Conservation (phyloP, 2,113 vertebrate species). For the Piaya cayana region DNA sequence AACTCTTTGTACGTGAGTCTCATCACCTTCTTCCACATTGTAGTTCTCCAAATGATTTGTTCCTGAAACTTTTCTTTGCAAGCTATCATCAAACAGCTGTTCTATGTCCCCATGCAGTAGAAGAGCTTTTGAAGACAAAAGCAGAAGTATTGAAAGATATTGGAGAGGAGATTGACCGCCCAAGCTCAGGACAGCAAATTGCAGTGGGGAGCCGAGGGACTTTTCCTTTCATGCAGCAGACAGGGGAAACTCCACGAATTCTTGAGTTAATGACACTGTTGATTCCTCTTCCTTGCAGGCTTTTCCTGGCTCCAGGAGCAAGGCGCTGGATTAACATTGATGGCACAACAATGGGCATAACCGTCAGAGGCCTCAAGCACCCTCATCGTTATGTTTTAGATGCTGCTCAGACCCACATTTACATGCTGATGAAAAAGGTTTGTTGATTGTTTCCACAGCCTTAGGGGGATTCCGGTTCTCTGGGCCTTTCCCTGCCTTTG, state of each 20-base stretch:
- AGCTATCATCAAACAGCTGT: not conserved
- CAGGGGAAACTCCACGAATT: not conserved
- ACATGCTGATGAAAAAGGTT: conserved; percentile 99
- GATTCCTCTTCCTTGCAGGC: conserved; percentile 72
- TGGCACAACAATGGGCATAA: conserved; percentile 97
- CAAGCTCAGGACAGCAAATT: not conserved
- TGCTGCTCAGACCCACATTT: conserved; percentile 96
- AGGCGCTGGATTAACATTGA: conserved; percentile 99
- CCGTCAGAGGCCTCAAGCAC: conserved; percentile 89
- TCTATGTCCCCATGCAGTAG: not conserved
- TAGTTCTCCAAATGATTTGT: not conserved
- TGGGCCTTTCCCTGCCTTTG: not conserved
- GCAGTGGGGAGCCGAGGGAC: not conserved
- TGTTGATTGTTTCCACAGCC: conserved; percentile 19
- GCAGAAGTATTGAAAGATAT: too few relatives aligned
- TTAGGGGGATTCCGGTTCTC: conserved; percentile 11
- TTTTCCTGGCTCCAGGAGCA: conserved; percentile 94
- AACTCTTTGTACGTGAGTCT: not conserved
- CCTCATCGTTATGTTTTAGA: conserved; percentile 96
- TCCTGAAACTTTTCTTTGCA: not conserved
- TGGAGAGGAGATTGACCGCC: not conserved
- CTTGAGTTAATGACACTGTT: not conserved
- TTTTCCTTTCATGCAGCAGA: not conserved
- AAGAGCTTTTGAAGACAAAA: not conserved
- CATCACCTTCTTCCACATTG: not conserved